Evolutionary conservation across 2,797 vertebrate genomes (phyloP).

Genomic region (Chaetodon trifasciatus): DNA sequence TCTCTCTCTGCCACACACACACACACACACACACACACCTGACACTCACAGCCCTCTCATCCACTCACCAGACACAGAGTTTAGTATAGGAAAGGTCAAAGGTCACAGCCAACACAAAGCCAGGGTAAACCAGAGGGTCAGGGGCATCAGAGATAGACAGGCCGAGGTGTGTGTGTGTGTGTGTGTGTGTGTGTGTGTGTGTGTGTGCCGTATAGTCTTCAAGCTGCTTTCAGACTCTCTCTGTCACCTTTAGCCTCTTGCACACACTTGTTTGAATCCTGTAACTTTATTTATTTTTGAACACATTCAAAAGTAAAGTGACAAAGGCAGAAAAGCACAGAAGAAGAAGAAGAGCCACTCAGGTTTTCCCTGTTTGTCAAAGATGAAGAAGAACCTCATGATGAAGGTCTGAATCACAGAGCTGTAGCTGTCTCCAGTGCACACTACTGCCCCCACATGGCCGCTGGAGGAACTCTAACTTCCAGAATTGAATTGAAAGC

Average conservation of each 20-base stretch:
- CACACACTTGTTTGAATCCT: background rate
- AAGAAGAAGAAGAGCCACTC: background rate
- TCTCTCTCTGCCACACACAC: constrained; percentile 14
- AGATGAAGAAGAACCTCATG: background rate
- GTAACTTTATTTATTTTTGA: background rate
- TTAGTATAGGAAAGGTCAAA: constrained; percentile 63
- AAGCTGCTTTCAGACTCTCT: background rate
- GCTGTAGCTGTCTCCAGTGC: constrained; percentile 11
- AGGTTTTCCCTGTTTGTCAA: background rate
- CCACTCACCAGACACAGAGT: constrained; percentile 26
- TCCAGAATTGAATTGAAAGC: no score
- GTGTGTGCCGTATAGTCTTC: constrained; percentile 5
- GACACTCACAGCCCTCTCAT: constrained; percentile 27
- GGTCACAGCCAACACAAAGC: constrained; percentile 54
- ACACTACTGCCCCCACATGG: constrained; percentile 66
- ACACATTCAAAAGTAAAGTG: background rate
- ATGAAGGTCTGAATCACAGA: background rate
- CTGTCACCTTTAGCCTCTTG: background rate
- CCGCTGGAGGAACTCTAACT: background rate
- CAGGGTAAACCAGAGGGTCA: constrained; percentile 36
- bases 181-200: constrained; percentile 34
- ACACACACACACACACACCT: constrained; percentile 48
- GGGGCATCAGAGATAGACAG: constrained; percentile 13
- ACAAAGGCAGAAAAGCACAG: background rate
- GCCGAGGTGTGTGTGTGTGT: constrained; percentile 16